A percentile compares a stretch with the other conserved stretches of the same genome.
These are phyloP conservation scores for Equus quagga DNA, from an alignment of 2,113 vertebrate genomes.

Conservation along the genomic window DNA sequence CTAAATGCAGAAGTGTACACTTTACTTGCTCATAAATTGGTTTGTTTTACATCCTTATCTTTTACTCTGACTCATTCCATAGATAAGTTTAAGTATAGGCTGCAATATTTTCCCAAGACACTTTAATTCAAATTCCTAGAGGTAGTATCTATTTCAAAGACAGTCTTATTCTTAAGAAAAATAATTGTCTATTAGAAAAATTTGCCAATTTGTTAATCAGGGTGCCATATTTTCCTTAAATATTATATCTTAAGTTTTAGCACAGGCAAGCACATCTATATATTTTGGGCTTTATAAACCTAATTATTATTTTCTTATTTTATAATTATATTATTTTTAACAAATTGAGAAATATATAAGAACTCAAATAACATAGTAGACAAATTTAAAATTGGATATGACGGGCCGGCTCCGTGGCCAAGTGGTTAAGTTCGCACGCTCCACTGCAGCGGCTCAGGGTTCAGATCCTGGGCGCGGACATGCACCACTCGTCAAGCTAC, in stretches of 20 bases:
- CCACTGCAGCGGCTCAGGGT: no score
- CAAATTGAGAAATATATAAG: not conserved
- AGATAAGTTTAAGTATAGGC: not conserved
- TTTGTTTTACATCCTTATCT: conserved; percentile 44
- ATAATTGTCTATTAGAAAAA: not conserved
- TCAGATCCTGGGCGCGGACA: no score
- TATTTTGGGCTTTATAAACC: not conserved
- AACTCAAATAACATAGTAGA: not conserved
- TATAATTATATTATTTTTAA: not conserved
- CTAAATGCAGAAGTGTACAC: not conserved
- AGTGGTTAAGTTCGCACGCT: no score
- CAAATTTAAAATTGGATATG: not conserved
- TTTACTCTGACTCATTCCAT: not conserved
- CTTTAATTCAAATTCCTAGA: not conserved
- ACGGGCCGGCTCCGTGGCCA: no score
- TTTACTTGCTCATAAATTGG: conserved; percentile 57
- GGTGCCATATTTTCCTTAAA: not conserved
- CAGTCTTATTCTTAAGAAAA: not conserved
- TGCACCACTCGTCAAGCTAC: no score
- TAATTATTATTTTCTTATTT: not conserved
- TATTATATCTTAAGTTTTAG: not conserved
- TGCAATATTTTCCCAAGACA: conserved; percentile 1
- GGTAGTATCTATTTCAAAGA: not conserved
- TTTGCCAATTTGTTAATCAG: not conserved
- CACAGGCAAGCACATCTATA: not conserved